These are phyloP conservation scores for Allolobophora icterica DNA, from an alignment of 2,888 invertebrate genomes.

Conservation along the genomic window DNA sequence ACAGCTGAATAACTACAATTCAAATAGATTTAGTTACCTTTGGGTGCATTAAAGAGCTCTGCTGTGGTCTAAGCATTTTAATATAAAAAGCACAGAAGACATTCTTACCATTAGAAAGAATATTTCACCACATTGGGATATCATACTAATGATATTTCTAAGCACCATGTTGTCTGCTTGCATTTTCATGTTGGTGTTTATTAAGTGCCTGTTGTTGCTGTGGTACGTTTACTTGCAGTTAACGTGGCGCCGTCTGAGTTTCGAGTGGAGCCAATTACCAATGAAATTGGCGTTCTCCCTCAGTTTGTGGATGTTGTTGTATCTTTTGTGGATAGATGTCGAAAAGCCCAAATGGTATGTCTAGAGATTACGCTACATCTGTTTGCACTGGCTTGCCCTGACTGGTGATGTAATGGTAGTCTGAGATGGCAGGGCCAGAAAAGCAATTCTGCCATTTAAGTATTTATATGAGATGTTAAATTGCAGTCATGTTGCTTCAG, in stretches of 20 bases:
- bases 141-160: too few species aligned
- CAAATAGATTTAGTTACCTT: too few species aligned
- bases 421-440: background rate
- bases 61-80: too few species aligned
- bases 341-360: background rate
- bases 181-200: background rate
- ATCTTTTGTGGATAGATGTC: constrained; percentile 2
- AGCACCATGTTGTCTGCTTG: background rate
- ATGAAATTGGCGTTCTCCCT: background rate
- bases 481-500: too few species aligned
- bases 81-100: too few species aligned
- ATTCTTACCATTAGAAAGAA: too few species aligned
- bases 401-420: background rate
- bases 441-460: background rate
- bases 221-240: background rate
- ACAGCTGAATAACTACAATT: too few species aligned
- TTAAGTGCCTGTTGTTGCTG: background rate
- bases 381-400: background rate
- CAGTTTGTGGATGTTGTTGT: background rate
- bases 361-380: background rate
- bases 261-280: background rate
- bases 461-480: background rate
- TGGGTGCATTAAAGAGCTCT: too few species aligned
- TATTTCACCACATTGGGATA: too few species aligned
- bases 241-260: background rate